Evolutionary conservation across 1,140 invertebrate species (phyloP), one percentile per base, ranked within the genome.

Genomic region (Antheraea mylitta): DNA sequence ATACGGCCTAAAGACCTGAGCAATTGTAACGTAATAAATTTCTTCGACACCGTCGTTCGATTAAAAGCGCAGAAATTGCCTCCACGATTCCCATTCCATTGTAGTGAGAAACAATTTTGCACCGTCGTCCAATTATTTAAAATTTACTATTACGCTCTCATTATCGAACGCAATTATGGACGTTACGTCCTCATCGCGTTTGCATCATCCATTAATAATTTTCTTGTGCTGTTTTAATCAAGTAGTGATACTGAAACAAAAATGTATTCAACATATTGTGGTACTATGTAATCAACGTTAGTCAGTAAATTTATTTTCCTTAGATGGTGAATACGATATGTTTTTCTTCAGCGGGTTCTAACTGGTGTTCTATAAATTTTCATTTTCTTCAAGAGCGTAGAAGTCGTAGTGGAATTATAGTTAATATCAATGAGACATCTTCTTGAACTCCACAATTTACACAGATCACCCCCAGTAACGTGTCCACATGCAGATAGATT

Each of bases 111-210:
- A 61, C 60, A 30, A 70, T 71, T 70, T 71, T 65, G 58, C 65
- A 62, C 69, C 45, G 63, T 66, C 66, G 65, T 71, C 69, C 69
- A 71, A 71, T 71, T 71, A 71, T 71, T 67, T 71, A 63, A 71
- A 71, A 71, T 71, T 71, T 71, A 71, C 65, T 42, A 70, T 67
- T 64, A 42, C 69, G 61, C 37, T 45, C 30, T 10, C 38, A 45
- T 45, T 18, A 42, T 19, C 36, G 63, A 64, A 37, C 36, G 36
- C 11, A 19, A 38, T 42, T 64, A 64, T 45, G 11, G 13, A 18
- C 11, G 18, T 45, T 42, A n/a, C 38, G 38, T 18, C 16, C 63
- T 13, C 30, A 7, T 8, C 5, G 10, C 30, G n/a, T 37, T 22
- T 64, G 38, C 38, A 42, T 2, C 11, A 7, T 3, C 36, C 62